Conservation (phyloP, 2,113 vertebrate genomes). For the Tragelaphus strepsiceros region DNA sequence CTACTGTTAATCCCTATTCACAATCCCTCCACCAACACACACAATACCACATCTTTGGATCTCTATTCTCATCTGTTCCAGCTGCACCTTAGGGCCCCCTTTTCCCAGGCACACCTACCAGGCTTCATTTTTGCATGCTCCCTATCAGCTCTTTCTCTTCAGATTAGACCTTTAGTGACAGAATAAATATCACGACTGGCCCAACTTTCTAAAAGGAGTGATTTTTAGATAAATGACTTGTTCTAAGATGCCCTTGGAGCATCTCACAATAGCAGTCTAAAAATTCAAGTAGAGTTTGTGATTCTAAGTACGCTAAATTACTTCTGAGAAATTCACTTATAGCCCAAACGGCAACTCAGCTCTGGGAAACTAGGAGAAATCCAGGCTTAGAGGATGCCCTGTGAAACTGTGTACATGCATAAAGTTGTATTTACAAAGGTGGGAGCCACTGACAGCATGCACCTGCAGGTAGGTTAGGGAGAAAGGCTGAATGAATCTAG, state of each 20-base stretch:
- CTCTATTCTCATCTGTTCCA: neutral
- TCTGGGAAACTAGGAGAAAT: conserved; percentile 4
- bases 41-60: neutral
- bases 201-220: neutral
- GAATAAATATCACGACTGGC: neutral
- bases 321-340: conserved; percentile 34
- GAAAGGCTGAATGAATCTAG: neutral
- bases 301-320: conserved; percentile 25
- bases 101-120: neutral
- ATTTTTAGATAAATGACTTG: neutral
- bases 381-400: neutral
- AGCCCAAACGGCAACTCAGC: neutral
- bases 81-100: neutral
- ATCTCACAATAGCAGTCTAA: conserved; percentile 16
- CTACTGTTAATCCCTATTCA: neutral
- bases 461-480: neutral
- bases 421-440: neutral
- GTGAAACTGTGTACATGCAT: neutral
- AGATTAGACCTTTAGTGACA: neutral
- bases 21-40: neutral
- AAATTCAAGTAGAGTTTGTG: neutral
- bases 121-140: neutral
- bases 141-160: neutral
- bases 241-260: neutral
- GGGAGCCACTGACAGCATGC: neutral